Conservation (phyloP, 2,888 invertebrate species). For the Drosophila rubida region DNA sequence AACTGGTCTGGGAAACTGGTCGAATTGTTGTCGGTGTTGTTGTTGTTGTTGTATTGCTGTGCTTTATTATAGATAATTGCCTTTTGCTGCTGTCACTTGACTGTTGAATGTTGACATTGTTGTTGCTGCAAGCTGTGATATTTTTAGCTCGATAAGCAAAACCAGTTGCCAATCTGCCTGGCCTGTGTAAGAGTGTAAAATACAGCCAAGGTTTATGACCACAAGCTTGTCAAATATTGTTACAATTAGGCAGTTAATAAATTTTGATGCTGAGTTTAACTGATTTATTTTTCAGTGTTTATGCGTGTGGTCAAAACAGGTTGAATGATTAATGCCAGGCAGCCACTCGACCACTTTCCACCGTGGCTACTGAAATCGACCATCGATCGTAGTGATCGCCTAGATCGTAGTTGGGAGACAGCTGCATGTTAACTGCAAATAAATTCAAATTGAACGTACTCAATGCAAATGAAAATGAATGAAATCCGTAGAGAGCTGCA, state of each 20-base stretch:
- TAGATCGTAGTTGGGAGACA: slow-evolving; percentile 23
- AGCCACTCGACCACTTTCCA: slow-evolving; percentile 43
- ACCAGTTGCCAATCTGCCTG: slow-evolving; percentile 24
- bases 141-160: slow-evolving; percentile 49
- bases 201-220: slow-evolving; percentile 62
- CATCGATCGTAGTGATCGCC: slow-evolving; percentile 18
- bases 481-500: slow-evolving; percentile 11
- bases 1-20: slow-evolving; percentile 60
- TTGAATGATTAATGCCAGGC: slow-evolving; percentile 58
- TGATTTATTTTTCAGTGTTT: background rate
- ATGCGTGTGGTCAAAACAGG: slow-evolving; percentile 27
- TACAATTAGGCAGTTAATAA: slow-evolving; percentile 73
- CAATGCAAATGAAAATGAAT: slow-evolving; percentile 53
- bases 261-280: slow-evolving; percentile 41
- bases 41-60: slow-evolving; percentile 34
- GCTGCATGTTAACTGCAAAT: slow-evolving; percentile 64
- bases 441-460: slow-evolving; percentile 61
- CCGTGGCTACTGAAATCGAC: slow-evolving; percentile 56
- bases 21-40: slow-evolving; percentile 36
- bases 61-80: slow-evolving; percentile 74
- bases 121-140: slow-evolving; percentile 41
- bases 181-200: slow-evolving; percentile 11
- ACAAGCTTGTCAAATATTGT: slow-evolving; percentile 67
- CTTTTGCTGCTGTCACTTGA: slow-evolving; percentile 62
- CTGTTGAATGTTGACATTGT: slow-evolving; percentile 64